phyloP scores from a whole-genome alignment of 2,888 invertebrate genomes.

The Lasioglossum figueresi region DNA sequence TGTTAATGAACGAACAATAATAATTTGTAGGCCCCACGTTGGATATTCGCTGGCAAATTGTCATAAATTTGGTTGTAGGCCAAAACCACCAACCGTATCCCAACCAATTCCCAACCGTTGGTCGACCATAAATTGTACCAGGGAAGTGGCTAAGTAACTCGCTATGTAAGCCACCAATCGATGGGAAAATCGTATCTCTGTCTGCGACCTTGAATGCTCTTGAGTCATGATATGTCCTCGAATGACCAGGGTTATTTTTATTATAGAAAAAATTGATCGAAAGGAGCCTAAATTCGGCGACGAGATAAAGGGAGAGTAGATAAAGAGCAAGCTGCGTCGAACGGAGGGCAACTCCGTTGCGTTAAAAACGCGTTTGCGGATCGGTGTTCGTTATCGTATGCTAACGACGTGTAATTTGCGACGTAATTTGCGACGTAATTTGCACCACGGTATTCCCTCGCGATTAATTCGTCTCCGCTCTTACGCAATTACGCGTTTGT shows the following conservation, averaged over 20 bases:
- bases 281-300: background rate
- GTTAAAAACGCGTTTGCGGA: slow-evolving; percentile 29
- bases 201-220: background rate
- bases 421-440: slow-evolving; percentile 24
- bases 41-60: too few species aligned
- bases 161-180: too few species aligned
- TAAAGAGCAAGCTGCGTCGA: background rate
- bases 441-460: slow-evolving; percentile 18
- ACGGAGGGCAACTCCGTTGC: background rate
- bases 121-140: too few species aligned
- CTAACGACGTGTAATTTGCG: slow-evolving; percentile 39
- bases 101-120: too few species aligned
- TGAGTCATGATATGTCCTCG: too few species aligned
- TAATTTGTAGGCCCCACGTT: too few species aligned
- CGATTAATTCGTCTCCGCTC: slow-evolving; percentile 29
- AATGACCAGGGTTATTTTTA: background rate
- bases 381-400: slow-evolving; percentile 33
- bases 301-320: background rate
- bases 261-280: background rate
- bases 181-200: background rate
- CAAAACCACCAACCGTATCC: too few species aligned
- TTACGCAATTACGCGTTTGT: slow-evolving; percentile 24
- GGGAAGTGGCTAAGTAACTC: too few species aligned
- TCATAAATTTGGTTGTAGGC: too few species aligned
- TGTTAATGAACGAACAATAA: too few species aligned